Conservation (phyloP, 2,888 invertebrate species). For the Tromatobia lineatoria region DNA sequence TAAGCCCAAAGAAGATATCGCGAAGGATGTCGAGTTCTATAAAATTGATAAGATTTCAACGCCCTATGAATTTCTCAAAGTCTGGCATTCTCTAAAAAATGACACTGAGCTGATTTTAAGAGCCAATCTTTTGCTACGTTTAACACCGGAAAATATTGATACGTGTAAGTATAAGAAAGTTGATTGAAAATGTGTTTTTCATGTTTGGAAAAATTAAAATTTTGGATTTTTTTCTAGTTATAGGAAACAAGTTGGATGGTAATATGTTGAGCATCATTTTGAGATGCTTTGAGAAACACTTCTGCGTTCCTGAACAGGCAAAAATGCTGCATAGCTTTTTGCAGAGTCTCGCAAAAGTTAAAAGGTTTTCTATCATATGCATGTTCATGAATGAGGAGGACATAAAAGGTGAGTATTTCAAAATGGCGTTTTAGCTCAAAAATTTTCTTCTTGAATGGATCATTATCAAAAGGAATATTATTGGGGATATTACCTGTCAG, state of each 20-base stretch:
- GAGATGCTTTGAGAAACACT: constrained; percentile 82
- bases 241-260: constrained; percentile 85
- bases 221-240: constrained; percentile 79
- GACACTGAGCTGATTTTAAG: constrained; percentile 78
- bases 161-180: constrained; percentile 75
- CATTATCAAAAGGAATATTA: not conserved
- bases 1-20: not conserved
- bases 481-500: not conserved
- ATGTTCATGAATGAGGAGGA: constrained; percentile 83
- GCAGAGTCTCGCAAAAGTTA: constrained; percentile 78
- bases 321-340: constrained; percentile 78
- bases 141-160: constrained; percentile 74
- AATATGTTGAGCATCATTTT: constrained; percentile 83
- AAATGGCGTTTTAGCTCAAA: not conserved
- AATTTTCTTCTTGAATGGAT: not conserved
- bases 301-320: constrained; percentile 79
- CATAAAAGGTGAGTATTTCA: constrained; percentile 72
- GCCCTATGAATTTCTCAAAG: constrained; percentile 83
- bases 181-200: not conserved
- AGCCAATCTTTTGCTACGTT: constrained; percentile 81
- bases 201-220: not conserved
- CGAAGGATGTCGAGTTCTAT: constrained; percentile 39
- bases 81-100: constrained; percentile 82
- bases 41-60: constrained; percentile 70
- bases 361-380: constrained; percentile 82